A percentile compares a stretch with the other conserved stretches of the same genome.
phyloP scores from a whole-genome alignment of 2,888 invertebrate species.

The Drosophila paramelanica region DNA sequence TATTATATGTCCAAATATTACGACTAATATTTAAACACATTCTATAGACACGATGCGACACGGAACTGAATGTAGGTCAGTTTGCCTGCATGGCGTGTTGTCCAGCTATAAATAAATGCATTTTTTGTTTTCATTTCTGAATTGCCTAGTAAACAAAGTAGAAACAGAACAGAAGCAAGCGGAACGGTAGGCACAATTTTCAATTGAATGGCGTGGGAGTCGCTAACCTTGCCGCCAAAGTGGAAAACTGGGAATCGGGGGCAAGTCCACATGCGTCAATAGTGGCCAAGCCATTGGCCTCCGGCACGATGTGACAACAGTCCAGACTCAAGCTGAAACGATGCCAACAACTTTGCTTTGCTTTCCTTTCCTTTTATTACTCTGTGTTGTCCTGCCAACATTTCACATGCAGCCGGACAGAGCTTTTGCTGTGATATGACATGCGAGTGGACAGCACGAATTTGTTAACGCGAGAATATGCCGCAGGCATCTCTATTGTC shows the following conservation, averaged over 20 bases:
- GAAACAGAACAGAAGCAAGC: constrained; percentile 7
- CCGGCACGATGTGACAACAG: constrained; percentile 32
- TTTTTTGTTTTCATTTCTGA: constrained; percentile 55
- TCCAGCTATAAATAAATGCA: constrained; percentile 68
- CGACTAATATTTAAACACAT: constrained; percentile 44
- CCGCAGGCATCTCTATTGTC: constrained; percentile 47
- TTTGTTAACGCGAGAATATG: constrained; percentile 5
- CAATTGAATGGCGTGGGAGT: constrained; percentile 32
- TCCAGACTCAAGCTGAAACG: constrained; percentile 25
- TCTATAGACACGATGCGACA: constrained; percentile 37
- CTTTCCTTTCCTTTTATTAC: neutral
- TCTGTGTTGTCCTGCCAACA: constrained; percentile 23
- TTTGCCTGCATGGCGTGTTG: constrained; percentile 51
- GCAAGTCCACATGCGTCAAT: constrained; percentile 41
- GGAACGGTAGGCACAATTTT: constrained; percentile 42
- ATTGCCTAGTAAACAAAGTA: constrained; percentile 63
- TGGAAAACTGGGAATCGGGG: constrained; percentile 50
- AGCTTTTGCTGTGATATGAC: constrained; percentile 20
- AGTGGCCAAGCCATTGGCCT: constrained; percentile 46
- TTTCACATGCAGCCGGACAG: constrained; percentile 30
- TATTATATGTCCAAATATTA: constrained; percentile 35
- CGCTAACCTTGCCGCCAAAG: constrained; percentile 54
- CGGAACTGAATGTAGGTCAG: constrained; percentile 70
- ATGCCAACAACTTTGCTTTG: constrained; percentile 17
- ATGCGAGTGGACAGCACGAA: constrained; percentile 6